These are phyloP conservation scores for Vombatus ursinus DNA, from an alignment of 2,113 vertebrate genomes.

Conservation along the genomic window DNA sequence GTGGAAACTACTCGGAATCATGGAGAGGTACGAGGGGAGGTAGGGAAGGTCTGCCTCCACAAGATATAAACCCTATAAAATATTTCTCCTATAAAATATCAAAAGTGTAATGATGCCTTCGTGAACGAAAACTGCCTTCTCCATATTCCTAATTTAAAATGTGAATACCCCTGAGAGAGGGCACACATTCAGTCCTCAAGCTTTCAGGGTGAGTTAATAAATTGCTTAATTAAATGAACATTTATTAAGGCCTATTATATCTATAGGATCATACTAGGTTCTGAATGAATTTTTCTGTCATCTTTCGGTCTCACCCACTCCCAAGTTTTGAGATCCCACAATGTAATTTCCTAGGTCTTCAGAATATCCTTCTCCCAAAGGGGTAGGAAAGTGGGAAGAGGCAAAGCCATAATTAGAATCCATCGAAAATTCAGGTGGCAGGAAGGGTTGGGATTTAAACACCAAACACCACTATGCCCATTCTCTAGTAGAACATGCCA, in stretches of 20 bases:
- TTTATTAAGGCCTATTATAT: background rate
- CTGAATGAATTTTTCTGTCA: background rate
- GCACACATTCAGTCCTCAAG: background rate
- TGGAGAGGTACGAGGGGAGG: background rate
- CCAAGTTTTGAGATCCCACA: background rate
- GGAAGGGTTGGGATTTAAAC: background rate
- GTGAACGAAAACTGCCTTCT: background rate
- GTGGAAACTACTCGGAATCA: background rate
- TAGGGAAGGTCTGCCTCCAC: background rate
- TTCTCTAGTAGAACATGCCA: background rate
- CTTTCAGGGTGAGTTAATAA: background rate
- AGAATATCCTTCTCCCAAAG: background rate
- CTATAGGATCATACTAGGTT: background rate
- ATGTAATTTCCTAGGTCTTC: background rate
- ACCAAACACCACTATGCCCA: background rate
- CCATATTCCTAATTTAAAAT: background rate
- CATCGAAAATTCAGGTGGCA: background rate
- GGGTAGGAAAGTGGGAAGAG: background rate
- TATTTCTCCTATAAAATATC: background rate
- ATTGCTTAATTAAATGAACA: background rate
- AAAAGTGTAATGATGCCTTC: background rate
- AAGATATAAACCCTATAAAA: background rate
- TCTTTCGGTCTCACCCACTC: background rate
- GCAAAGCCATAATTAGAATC: background rate
- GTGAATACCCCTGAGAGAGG: background rate